A percentile compares a stretch with the other conserved stretches of the same genome.
phyloP scores from a whole-genome alignment of 1,140 invertebrate species.

The Pachypeltis micranthus region DNA sequence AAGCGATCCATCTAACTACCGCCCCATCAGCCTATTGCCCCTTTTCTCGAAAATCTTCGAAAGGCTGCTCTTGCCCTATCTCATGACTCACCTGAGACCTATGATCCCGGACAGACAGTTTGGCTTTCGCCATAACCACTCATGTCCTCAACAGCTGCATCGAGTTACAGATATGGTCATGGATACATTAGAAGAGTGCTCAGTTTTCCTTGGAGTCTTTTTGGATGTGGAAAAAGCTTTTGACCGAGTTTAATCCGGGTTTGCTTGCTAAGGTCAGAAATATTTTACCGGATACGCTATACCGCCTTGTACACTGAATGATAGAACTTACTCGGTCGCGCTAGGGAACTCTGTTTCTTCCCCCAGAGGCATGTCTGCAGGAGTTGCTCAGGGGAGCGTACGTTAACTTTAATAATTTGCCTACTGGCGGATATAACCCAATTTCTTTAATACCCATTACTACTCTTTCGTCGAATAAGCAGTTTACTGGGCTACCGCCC shows the following conservation, averaged over 20 bases:
- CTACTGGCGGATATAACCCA: too few species aligned
- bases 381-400: not conserved
- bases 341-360: not conserved
- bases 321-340: not conserved
- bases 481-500: too few species aligned
- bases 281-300: not conserved
- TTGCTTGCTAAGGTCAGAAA: not conserved
- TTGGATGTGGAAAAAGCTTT: conserved; percentile 1
- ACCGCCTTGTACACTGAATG: not conserved
- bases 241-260: not conserved
- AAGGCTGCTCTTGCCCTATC: too few species aligned
- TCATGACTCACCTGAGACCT: too few species aligned
- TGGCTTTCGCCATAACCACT: too few species aligned
- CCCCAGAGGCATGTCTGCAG: not conserved
- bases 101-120: too few species aligned
- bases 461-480: too few species aligned
- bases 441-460: too few species aligned
- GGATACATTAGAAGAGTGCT: not conserved
- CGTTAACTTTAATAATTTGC: too few species aligned
- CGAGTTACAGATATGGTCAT: not conserved
- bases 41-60: too few species aligned
- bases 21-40: too few species aligned
- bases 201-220: not conserved
- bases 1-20: too few species aligned
- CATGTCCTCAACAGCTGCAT: not conserved